Conservation (phyloP, 2,888 invertebrate genomes). For the Geophilus truncorum region DNA sequence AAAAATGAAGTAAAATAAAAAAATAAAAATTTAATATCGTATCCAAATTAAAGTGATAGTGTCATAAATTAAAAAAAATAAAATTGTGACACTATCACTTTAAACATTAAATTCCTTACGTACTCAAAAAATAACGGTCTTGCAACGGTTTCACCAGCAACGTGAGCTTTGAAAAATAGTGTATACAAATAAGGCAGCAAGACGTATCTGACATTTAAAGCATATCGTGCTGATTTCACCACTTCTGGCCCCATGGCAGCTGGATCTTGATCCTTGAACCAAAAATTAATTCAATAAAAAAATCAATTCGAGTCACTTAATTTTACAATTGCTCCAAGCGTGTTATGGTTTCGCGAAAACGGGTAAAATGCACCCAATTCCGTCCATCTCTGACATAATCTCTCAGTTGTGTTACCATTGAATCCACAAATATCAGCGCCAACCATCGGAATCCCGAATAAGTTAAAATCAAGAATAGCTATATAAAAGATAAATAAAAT, state of each 20-base stretch:
- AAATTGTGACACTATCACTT: too few relatives aligned
- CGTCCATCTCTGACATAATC: constrained; percentile 75
- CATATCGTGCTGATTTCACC: constrained; percentile 59
- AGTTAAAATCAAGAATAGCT: constrained; percentile 48
- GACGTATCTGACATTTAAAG: constrained; percentile 63
- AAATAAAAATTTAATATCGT: too few relatives aligned
- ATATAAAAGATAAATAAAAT: too few relatives aligned
- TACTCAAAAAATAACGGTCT: constrained; percentile 76
- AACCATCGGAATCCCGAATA: constrained; percentile 52
- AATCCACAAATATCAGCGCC: constrained; percentile 80
- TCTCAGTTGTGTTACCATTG: constrained; percentile 63
- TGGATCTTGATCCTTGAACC: constrained; percentile 65
- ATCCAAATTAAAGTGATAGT: too few relatives aligned
- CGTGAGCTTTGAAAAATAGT: constrained; percentile 67
- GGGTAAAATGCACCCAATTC: constrained; percentile 84
- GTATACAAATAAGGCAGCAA: constrained; percentile 76
- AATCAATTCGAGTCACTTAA: not conserved
- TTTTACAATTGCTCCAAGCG: constrained; percentile 36
- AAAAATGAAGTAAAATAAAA: not conserved
- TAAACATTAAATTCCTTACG: not conserved
- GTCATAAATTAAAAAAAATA: too few relatives aligned
- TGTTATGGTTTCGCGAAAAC: constrained; percentile 78
- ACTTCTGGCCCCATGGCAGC: constrained; percentile 66
- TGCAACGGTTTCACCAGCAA: constrained; percentile 66
- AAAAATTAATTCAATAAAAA: not conserved